Percentiles rank a stretch among this genome's conserved stretches.
phyloP scores from a whole-genome alignment of 1,140 invertebrate genomes.

The Papilio glaucus region DNA sequence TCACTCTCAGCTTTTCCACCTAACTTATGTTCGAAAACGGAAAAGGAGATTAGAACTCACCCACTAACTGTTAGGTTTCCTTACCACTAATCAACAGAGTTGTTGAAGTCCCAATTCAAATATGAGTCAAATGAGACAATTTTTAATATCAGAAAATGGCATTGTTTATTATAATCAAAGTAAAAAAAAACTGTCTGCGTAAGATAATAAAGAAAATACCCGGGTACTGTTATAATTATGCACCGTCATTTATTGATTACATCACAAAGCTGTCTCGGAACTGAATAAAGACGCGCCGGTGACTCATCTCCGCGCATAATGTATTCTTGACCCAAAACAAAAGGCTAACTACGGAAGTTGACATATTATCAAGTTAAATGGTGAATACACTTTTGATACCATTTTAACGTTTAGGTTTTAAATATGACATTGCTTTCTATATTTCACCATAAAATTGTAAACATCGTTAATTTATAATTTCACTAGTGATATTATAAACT shows the following conservation, averaged over 20 bases:
- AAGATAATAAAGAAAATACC: constrained; percentile 14
- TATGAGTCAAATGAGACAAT: not conserved
- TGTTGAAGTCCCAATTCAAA: not conserved
- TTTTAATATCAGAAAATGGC: not conserved
- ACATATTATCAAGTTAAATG: not conserved
- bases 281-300: not conserved
- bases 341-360: constrained; percentile 3
- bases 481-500: too few species aligned
- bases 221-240: not conserved
- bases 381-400: not conserved
- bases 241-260: constrained; percentile 20
- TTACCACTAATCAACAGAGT: too few species aligned
- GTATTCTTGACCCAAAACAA: constrained; percentile 19
- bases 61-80: too few species aligned
- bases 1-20: too few species aligned
- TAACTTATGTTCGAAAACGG: too few species aligned
- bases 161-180: constrained; percentile 13
- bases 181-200: not conserved
- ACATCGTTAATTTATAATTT: too few species aligned
- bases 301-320: not conserved
- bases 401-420: not conserved
- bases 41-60: too few species aligned
- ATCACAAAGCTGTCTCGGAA: not conserved
- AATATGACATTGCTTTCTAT: too few species aligned
- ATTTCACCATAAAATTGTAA: too few species aligned